Percentiles rank a stretch among this genome's conserved stretches.
phyloP scores from a whole-genome alignment of 2,797 vertebrate genomes.

The Spinibarbus caldwelli region DNA sequence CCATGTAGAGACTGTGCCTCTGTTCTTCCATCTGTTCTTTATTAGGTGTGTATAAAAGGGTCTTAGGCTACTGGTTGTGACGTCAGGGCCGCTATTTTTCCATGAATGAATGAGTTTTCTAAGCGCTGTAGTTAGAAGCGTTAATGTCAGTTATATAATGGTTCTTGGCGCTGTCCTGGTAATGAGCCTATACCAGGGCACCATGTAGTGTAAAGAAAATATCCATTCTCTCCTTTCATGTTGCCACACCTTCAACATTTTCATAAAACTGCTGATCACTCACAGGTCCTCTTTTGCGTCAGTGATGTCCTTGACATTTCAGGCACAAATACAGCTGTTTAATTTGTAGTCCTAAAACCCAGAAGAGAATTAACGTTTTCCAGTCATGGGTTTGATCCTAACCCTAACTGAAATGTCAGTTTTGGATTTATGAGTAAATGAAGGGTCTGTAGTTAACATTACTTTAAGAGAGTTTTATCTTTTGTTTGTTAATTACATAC shows the following conservation, averaged over 20 bases:
- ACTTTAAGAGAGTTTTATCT: background rate
- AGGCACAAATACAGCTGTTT: background rate
- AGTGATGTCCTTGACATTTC: slow-evolving; percentile 4
- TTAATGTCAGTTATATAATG: slow-evolving; percentile 49
- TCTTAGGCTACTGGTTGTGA: slow-evolving; percentile 20
- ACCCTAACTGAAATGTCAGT: background rate
- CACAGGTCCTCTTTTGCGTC: slow-evolving; percentile 12
- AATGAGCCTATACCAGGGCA: background rate
- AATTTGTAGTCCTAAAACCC: background rate
- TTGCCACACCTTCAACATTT: background rate
- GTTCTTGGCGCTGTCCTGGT: slow-evolving; percentile 10
- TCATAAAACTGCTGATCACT: background rate
- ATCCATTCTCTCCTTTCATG: background rate
- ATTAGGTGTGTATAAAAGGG: slow-evolving; percentile 17
- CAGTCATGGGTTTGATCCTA: background rate
- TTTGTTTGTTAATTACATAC: background rate
- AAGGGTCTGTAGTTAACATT: background rate
- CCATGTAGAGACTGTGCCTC: slow-evolving; percentile 5
- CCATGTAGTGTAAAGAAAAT: slow-evolving; percentile 2
- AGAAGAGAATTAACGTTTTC: background rate
- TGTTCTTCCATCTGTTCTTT: slow-evolving; percentile 39
- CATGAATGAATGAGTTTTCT: slow-evolving; percentile 27
- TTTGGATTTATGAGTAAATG: background rate
- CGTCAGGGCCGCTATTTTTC: slow-evolving; percentile 28
- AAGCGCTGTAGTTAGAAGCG: slow-evolving; percentile 24